Conservation (phyloP, 2,113 vertebrate species). For the Barbus barbus region DNA sequence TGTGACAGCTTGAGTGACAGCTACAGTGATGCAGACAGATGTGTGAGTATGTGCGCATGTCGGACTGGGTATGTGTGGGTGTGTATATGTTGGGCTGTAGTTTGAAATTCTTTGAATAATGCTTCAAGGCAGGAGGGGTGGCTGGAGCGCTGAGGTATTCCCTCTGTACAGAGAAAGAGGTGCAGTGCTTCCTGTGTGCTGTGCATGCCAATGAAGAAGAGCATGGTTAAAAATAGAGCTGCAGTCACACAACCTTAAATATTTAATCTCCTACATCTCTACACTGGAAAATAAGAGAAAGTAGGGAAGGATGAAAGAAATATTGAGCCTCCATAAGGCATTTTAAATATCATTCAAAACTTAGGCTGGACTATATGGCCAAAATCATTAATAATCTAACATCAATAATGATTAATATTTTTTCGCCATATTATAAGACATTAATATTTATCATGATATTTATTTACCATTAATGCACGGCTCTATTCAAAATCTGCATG, state of each 20-base stretch:
- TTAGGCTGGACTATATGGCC: not conserved
- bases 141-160: conserved; percentile 40
- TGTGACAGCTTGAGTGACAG: conserved; percentile 26
- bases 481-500: not conserved
- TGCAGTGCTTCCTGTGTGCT: conserved; percentile 15
- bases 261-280: conserved; percentile 65
- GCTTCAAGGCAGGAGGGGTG: conserved; percentile 5
- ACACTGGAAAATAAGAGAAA: conserved; percentile 34
- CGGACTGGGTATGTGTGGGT: not conserved
- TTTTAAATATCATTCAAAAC: not conserved
- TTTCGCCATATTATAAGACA: too few species aligned
- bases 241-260: conserved; percentile 65
- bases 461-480: not conserved
- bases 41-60: not conserved
- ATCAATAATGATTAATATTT: too few species aligned
- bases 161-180: conserved; percentile 25
- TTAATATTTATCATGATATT: not conserved
- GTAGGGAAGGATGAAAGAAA: conserved; percentile 2
- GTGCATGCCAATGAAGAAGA: conserved; percentile 33
- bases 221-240: conserved; percentile 43
- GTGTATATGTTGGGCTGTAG: conserved; percentile 14
- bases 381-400: too few species aligned
- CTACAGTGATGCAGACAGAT: conserved; percentile 22
- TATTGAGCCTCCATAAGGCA: not conserved
- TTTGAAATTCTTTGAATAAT: conserved; percentile 25